Conservation (phyloP, 1,140 invertebrate species). For the Lanistes nyassanus region DNA sequence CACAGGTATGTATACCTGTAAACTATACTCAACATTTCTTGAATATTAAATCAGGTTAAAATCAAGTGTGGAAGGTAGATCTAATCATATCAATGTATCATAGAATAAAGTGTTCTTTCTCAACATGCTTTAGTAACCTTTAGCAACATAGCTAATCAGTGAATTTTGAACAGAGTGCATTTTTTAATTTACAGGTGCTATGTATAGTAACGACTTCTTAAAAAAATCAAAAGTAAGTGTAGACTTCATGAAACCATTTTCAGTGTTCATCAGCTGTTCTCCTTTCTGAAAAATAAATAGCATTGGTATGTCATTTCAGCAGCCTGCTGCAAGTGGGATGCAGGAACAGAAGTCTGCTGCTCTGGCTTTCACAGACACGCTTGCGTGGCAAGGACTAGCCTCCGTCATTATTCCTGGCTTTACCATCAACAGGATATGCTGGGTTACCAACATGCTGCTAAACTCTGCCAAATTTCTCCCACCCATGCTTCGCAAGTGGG, state of each 20-base stretch:
- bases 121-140: background rate
- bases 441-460: conserved; percentile 71
- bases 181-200: background rate
- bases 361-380: conserved; percentile 80
- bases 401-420: conserved; percentile 92
- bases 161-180: background rate
- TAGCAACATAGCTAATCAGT: background rate
- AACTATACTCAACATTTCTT: background rate
- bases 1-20: conserved; percentile 69
- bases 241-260: background rate
- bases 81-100: background rate
- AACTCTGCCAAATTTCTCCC: conserved; percentile 69
- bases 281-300: background rate
- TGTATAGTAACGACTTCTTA: background rate
- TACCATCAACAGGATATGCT: conserved; percentile 89
- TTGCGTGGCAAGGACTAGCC: conserved; percentile 93
- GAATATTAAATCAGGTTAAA: background rate
- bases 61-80: background rate
- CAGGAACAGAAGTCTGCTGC: conserved; percentile 25
- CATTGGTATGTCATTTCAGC: background rate
- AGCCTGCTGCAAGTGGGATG: background rate
- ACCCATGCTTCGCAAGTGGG: conserved; percentile 71
- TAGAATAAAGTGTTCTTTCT: no score
- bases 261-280: background rate
- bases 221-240: background rate